Evolutionary conservation across 2,888 invertebrate species (phyloP).

Genomic region (Morpho helenor): DNA sequence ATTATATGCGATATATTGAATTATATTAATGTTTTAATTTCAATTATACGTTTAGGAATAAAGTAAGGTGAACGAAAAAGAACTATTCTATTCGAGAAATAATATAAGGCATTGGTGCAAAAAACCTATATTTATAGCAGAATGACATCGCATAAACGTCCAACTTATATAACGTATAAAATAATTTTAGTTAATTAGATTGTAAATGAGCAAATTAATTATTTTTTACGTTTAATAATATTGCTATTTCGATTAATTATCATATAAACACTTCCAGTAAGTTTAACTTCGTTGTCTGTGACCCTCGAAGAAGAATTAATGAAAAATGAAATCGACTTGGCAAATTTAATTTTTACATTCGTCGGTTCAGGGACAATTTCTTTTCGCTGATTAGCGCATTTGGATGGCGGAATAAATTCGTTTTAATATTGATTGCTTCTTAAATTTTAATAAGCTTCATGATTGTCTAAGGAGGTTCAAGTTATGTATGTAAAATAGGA

Average conservation of each 20-base stretch:
- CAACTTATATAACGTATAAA: too few species aligned
- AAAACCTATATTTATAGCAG: too few species aligned
- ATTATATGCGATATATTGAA: too few species aligned
- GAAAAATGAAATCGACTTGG: slow-evolving; percentile 75
- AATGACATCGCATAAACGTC: too few species aligned
- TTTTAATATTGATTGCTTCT: slow-evolving; percentile 46
- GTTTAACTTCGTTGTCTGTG: slow-evolving; percentile 21
- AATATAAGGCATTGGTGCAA: too few species aligned
- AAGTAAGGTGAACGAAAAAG: too few species aligned
- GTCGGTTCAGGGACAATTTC: slow-evolving; percentile 31
- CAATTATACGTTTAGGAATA: too few species aligned
- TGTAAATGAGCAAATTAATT: too few species aligned
- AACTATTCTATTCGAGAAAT: too few species aligned
- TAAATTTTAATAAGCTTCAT: slow-evolving; percentile 11
- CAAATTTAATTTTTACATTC: slow-evolving; percentile 66
- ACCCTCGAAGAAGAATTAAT: slow-evolving; percentile 68
- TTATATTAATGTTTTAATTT: too few species aligned
- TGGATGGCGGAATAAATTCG: slow-evolving; percentile 34
- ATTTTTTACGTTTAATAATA: neutral
- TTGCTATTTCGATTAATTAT: too few species aligned
- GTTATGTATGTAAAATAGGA: neutral
- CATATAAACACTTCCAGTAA: slow-evolving; percentile 23
- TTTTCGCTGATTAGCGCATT: slow-evolving; percentile 45
- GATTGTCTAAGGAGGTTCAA: neutral
- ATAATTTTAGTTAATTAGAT: too few species aligned